phyloP scores from a whole-genome alignment of 2,113 vertebrate genomes.

The Puntigrus tetrazona region DNA sequence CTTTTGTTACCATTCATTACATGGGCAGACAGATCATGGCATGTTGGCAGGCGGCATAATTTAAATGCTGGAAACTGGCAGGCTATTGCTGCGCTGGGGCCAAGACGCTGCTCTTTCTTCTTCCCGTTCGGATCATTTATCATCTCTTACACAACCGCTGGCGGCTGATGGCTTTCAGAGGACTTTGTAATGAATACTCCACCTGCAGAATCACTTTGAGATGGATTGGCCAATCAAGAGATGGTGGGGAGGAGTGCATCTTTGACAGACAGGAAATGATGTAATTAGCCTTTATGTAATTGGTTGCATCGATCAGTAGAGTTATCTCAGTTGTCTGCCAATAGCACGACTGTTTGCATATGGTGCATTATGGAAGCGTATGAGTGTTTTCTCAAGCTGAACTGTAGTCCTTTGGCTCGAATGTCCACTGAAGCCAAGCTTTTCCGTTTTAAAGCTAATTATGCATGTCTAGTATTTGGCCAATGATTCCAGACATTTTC shows the following conservation, averaged over 20 bases:
- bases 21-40: conserved; percentile 43
- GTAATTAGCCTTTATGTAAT: conserved; percentile 44
- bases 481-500: too few relatives aligned
- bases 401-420: neutral
- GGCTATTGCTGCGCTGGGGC: conserved; percentile 52
- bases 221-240: conserved; percentile 45
- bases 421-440: neutral
- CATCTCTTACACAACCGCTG: conserved; percentile 58
- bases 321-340: conserved; percentile 31
- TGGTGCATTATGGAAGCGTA: conserved; percentile 3
- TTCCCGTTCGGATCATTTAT: conserved; percentile 55
- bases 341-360: neutral
- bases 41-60: conserved; percentile 47
- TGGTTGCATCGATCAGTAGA: conserved; percentile 40
- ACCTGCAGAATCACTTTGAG: conserved; percentile 55
- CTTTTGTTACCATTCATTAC: conserved; percentile 36
- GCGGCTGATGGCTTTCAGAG: conserved; percentile 58
- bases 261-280: conserved; percentile 39
- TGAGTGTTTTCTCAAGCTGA: neutral
- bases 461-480: too few relatives aligned
- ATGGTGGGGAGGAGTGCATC: neutral
- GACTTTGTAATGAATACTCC: conserved; percentile 58
- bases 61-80: conserved; percentile 55
- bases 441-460: neutral
- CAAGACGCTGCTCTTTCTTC: conserved; percentile 53